phyloP scores from a whole-genome alignment of 2,888 invertebrate genomes.

The Idaea aversata region DNA sequence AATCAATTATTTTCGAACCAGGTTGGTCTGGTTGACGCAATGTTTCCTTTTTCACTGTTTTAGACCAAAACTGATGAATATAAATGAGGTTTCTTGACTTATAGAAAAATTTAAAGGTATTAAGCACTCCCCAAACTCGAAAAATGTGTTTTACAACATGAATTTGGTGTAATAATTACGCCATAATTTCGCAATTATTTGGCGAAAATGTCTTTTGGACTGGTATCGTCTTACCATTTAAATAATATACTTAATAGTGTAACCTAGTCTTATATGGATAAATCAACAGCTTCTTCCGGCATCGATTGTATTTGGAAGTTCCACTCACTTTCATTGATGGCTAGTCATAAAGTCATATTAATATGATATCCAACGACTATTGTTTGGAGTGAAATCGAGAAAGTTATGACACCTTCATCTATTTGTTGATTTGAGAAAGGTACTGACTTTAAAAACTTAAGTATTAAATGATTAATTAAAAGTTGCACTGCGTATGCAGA shows the following conservation, averaged over 20 bases:
- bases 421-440: conserved; percentile 8
- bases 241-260: neutral
- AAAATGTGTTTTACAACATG: neutral
- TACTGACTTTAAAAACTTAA: neutral
- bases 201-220: neutral
- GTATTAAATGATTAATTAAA: neutral
- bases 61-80: neutral
- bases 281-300: neutral
- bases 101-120: neutral
- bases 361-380: conserved; percentile 14
- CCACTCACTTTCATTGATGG: neutral
- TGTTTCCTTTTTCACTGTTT: neutral
- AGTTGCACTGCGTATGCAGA: neutral
- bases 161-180: neutral
- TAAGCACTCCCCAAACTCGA: neutral
- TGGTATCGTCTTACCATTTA: neutral
- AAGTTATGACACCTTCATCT: conserved; percentile 23
- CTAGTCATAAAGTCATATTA: conserved; percentile 12
- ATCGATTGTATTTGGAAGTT: conserved; percentile 2
- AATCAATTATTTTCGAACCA: neutral
- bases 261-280: neutral
- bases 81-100: neutral
- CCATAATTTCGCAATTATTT: neutral
- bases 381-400: conserved; percentile 29
- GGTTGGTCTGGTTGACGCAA: neutral